These are phyloP conservation scores for Gnatocerus cornutus DNA, from an alignment of 2,888 invertebrate genomes.

Conservation along the genomic window DNA sequence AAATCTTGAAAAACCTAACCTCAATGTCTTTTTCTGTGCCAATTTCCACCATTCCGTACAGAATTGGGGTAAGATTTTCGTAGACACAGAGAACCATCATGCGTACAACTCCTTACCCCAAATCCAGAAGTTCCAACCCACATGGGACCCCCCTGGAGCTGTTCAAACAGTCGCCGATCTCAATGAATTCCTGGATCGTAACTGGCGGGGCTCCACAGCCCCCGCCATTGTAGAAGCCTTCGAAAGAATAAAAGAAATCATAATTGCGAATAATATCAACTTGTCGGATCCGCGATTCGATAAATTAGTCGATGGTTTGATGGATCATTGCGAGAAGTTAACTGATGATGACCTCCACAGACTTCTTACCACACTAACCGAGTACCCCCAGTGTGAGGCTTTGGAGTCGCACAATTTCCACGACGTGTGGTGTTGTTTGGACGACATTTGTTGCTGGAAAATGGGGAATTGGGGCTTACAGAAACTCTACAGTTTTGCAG, in stretches of 20 bases:
- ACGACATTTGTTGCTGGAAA: slow-evolving; percentile 76
- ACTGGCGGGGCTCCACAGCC: slow-evolving; percentile 61
- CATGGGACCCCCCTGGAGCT: neutral
- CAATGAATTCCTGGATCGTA: slow-evolving; percentile 53
- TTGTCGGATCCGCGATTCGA: slow-evolving; percentile 66
- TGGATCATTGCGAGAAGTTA: slow-evolving; percentile 74
- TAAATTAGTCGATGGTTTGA: slow-evolving; percentile 67
- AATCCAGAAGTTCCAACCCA: slow-evolving; percentile 1
- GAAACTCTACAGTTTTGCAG: slow-evolving; percentile 75
- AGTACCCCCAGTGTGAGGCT: slow-evolving; percentile 74
- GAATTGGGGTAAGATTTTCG: slow-evolving; percentile 47
- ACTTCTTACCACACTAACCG: slow-evolving; percentile 72
- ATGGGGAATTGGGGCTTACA: slow-evolving; percentile 73
- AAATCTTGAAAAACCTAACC: slow-evolving; percentile 9
- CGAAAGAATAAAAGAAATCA: slow-evolving; percentile 59
- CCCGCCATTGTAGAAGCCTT: slow-evolving; percentile 65
- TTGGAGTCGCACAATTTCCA: slow-evolving; percentile 75
- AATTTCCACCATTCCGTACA: slow-evolving; percentile 2
- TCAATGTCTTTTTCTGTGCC: neutral
- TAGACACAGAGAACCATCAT: slow-evolving; percentile 56
- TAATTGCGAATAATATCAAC: slow-evolving; percentile 60
- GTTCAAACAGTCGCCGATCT: slow-evolving; percentile 54
- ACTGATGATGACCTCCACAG: slow-evolving; percentile 75
- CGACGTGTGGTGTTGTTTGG: slow-evolving; percentile 80
- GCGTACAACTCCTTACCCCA: slow-evolving; percentile 53